A percentile compares a stretch with the other conserved stretches of the same genome.
These are phyloP conservation scores for Synergus japonicus DNA, from an alignment of 2,888 invertebrate species.

Conservation along the genomic window DNA sequence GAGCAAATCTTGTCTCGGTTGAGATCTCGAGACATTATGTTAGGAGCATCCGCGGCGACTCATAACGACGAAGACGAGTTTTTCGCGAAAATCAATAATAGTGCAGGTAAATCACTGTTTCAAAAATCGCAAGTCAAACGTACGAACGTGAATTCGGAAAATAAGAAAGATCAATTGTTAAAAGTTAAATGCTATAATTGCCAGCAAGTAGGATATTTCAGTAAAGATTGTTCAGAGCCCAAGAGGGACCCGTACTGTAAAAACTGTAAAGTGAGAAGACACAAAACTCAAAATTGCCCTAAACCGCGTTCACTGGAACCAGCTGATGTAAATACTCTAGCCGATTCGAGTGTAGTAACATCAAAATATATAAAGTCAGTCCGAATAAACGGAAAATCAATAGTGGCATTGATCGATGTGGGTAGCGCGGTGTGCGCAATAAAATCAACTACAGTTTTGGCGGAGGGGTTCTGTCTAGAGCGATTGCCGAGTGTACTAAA, in stretches of 20 bases:
- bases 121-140: neutral
- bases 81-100: neutral
- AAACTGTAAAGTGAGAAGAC: conserved; percentile 40
- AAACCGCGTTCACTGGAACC: conserved; percentile 24
- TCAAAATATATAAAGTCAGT: conserved; percentile 50
- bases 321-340: conserved; percentile 1
- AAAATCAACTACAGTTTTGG: conserved; percentile 47
- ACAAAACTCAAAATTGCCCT: conserved; percentile 41
- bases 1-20: conserved; percentile 4
- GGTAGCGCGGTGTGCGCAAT: conserved; percentile 54
- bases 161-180: neutral
- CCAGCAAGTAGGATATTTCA: conserved; percentile 37
- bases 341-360: neutral
- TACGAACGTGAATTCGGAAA: neutral
- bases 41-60: conserved; percentile 42
- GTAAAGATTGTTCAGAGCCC: conserved; percentile 20
- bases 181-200: conserved; percentile 45
- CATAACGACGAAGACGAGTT: conserved; percentile 43
- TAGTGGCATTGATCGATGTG: conserved; percentile 47
- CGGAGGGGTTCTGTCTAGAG: conserved; percentile 10
- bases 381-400: conserved; percentile 39
- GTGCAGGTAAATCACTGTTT: neutral
- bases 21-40: conserved; percentile 46
- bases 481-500: conserved; percentile 35
- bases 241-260: conserved; percentile 6